A percentile compares a stretch with the other conserved stretches of the same genome.
Evolutionary conservation across 2,113 vertebrate species (phyloP).

Genomic region (Cephalopterus ornatus): DNA sequence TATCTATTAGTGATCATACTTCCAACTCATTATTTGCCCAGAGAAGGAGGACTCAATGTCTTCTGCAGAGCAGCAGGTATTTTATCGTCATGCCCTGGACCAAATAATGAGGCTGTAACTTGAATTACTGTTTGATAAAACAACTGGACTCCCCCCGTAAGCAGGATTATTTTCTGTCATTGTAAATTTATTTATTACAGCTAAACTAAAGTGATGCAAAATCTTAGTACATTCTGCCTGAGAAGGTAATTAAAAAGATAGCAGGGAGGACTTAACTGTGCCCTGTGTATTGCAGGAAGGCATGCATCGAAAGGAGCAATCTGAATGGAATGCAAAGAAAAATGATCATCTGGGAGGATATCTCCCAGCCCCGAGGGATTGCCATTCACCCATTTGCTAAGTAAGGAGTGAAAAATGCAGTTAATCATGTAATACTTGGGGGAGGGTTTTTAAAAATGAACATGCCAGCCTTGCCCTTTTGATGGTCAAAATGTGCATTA

Average conservation of each 20-base stretch:
- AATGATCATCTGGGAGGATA: constrained; percentile 71
- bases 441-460: background rate
- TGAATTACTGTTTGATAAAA: background rate
- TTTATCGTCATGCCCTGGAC: background rate
- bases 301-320: constrained; percentile 78
- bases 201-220: background rate
- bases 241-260: background rate
- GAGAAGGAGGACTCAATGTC: background rate
- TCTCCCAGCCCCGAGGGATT: constrained; percentile 85
- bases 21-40: background rate
- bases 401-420: constrained; percentile 70
- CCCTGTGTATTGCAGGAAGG: constrained; percentile 73
- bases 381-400: constrained; percentile 85
- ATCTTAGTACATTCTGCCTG: background rate
- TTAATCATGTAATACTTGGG: background rate
- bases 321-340: constrained; percentile 79
- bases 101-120: background rate
- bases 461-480: background rate
- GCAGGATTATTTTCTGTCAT: background rate
- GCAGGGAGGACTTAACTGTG: background rate
- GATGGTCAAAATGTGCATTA: background rate
- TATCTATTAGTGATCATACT: background rate
- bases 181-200: background rate
- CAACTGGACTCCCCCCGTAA: background rate
- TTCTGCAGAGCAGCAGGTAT: background rate